Evolutionary conservation across 2,113 vertebrate genomes (phyloP).

Genomic region (Panthera leo): DNA sequence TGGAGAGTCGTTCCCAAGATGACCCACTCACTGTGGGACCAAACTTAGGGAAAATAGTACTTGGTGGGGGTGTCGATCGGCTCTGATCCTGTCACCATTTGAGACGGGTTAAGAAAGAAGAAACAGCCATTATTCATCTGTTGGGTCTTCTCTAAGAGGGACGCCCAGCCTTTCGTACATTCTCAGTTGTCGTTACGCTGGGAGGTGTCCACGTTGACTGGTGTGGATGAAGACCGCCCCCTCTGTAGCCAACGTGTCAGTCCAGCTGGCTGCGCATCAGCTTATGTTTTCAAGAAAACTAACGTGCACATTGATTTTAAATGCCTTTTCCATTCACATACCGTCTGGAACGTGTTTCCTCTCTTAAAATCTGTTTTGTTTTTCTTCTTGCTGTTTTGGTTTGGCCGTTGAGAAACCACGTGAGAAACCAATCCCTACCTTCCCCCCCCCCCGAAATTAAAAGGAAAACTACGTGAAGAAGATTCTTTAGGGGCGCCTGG

Average conservation of each 20-base stretch:
- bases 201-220: background rate
- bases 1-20: accelerated
- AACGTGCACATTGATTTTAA: background rate
- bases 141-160: background rate
- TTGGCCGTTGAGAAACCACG: background rate
- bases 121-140: accelerated
- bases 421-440: no score
- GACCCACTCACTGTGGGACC: background rate
- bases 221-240: accelerated
- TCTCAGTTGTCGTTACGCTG: accelerated
- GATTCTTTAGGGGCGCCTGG: background rate
- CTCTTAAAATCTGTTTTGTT: background rate
- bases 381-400: background rate
- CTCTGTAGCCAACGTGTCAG: accelerated
- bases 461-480: background rate
- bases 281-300: background rate
- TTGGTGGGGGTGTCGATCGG: background rate
- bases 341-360: background rate
- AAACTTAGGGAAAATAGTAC: accelerated
- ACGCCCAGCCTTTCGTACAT: background rate
- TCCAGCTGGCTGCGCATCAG: accelerated
- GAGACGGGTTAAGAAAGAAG: background rate
- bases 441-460: background rate
- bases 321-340: background rate
- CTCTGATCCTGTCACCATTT: background rate